Evolutionary conservation across 2,797 vertebrate genomes (phyloP), one percentile per base, ranked within the genome.

Genomic region (Simalia tracyae): DNA sequence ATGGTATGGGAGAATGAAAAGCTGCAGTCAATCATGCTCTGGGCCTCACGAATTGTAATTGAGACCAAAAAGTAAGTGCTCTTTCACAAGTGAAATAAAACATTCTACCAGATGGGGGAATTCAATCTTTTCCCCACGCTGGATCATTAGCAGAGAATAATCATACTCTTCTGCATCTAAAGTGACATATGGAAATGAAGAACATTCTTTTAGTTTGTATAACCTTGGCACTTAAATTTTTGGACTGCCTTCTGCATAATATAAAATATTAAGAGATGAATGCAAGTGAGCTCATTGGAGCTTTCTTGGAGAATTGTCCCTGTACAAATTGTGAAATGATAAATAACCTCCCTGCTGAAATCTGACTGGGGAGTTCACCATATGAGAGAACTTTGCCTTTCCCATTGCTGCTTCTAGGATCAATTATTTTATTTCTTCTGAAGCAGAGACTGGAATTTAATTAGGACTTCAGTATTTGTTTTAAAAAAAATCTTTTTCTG

Each of bases 41-140:
- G 86, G 12, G 46, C n/a, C 59, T 92, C 15, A 50, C 5, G 56
- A 42, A 81, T 91, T 57, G 4, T 42, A 42, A 64, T 1, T 4
- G 66, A n/a, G n/a, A 26, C n/a, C 63, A 22, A 81, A 76, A 87
- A n/a, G 36, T 87, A n/a, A 64, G 42, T 8, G n/a, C 9, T 36
- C 28, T n/a, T 72, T 59, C 59, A 84, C 56, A 42, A 88, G 86
- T 76, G 36, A 87, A 91, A 76, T 76, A 87, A 76, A 61, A 76
- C 28, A 24, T 87, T 85, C 19, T 24, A 86, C 60, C 42, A 66
- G 46, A 31, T 15, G 50, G 36, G 12, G 72, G 68, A 28, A 59
- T 46, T 57, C n/a, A 91, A 46, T 50, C 8, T 88, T 87, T 60
- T 2, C 60, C 31, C n/a, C 3, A 42, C 0, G 1, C 26, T 87